phyloP scores from a whole-genome alignment of 2,888 invertebrate species.

The Abrostola tripartita region DNA sequence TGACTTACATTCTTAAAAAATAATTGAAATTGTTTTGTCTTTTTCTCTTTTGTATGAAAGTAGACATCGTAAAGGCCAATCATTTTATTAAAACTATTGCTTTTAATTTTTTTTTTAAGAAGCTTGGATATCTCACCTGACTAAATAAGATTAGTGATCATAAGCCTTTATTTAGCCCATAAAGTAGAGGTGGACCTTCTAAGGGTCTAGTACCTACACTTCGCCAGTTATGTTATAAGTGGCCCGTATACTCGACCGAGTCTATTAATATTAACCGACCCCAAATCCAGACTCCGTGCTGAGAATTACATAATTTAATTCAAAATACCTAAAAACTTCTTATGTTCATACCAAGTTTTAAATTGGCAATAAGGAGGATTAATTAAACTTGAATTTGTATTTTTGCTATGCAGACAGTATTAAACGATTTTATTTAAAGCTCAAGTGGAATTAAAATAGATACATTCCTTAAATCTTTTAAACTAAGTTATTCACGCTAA shows the following conservation, averaged over 20 bases:
- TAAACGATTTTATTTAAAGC: constrained; percentile 29
- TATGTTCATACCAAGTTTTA: constrained; percentile 37
- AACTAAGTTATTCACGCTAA: constrained; percentile 11
- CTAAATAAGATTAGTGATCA: too few species aligned
- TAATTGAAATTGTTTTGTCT: too few species aligned
- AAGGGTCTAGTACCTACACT: too few species aligned
- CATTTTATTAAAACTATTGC: constrained; percentile 18
- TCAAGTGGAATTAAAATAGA: constrained; percentile 28
- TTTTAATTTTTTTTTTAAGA: not conserved
- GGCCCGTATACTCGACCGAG: too few species aligned
- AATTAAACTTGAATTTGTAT: constrained; percentile 39
- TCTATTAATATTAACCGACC: not conserved
- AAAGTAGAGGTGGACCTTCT: too few species aligned
- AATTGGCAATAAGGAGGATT: constrained; percentile 35
- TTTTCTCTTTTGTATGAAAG: too few species aligned
- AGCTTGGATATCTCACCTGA: too few species aligned
- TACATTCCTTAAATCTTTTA: constrained; percentile 34
- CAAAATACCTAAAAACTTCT: constrained; percentile 25
- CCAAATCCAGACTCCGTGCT: not conserved
- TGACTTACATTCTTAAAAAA: constrained; percentile 1
- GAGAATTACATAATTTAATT: not conserved
- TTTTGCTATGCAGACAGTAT: constrained; percentile 42
- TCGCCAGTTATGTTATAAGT: too few species aligned
- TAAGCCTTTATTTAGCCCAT: too few species aligned
- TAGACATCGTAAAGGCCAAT: not conserved